A percentile compares a stretch with the other conserved stretches of the same genome.
phyloP scores from a whole-genome alignment of 2,797 vertebrate genomes.

The Megalops cyprinoides region DNA sequence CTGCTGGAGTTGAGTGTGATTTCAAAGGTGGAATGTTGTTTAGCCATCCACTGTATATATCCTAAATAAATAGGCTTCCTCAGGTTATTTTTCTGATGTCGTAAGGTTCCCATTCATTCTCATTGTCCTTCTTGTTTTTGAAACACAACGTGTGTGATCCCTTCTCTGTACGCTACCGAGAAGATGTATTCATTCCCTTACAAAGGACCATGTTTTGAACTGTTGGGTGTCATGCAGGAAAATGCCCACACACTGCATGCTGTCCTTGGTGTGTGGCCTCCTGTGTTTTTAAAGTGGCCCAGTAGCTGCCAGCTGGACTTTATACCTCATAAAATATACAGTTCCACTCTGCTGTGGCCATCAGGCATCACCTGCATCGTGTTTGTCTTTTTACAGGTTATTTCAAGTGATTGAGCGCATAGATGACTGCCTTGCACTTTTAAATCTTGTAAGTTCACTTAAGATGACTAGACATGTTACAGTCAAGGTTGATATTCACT shows the following conservation, averaged over 20 bases:
- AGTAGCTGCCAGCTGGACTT: neutral
- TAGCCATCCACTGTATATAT: neutral
- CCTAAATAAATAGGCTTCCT: neutral
- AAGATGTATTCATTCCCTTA: neutral
- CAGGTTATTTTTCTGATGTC: neutral
- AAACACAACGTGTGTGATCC: neutral
- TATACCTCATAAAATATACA: neutral
- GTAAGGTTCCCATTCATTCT: neutral
- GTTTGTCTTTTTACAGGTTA: constrained; percentile 68
- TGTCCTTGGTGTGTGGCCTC: neutral
- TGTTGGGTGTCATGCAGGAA: no score
- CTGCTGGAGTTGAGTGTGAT: neutral
- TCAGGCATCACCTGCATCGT: neutral
- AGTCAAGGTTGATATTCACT: neutral
- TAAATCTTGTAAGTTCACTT: constrained; percentile 70
- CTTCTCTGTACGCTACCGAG: no score
- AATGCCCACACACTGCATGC: no score
- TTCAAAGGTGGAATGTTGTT: neutral
- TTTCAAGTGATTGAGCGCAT: constrained; percentile 76
- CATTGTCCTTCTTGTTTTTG: neutral
- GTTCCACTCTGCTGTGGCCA: neutral
- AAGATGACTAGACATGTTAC: neutral
- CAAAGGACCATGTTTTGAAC: neutral
- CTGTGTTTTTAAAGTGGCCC: neutral
- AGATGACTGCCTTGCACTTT: constrained; percentile 76